Conservation (phyloP, 1,140 invertebrate species). For the Nomia melanderi region DNA sequence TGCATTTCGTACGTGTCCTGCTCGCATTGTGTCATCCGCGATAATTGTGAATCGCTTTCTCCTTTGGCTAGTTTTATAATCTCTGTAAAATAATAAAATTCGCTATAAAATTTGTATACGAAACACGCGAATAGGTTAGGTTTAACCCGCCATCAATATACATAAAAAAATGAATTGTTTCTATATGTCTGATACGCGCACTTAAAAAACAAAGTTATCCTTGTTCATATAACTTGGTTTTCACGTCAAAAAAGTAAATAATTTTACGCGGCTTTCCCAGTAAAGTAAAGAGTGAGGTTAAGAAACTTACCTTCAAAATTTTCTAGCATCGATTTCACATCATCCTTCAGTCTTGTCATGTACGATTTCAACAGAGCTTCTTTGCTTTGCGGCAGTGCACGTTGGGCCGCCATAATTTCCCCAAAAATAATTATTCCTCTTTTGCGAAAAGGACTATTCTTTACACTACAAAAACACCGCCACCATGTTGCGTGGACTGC, state of each 20-base stretch:
- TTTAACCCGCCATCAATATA: background rate
- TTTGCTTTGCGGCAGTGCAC: slow-evolving; percentile 93
- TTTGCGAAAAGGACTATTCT: too few relatives aligned
- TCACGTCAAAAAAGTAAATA: background rate
- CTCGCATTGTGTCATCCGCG: slow-evolving; percentile 94
- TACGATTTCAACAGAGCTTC: slow-evolving; percentile 97
- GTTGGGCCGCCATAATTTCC: slow-evolving; percentile 79
- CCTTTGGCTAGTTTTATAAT: slow-evolving; percentile 96
- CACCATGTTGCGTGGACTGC: background rate
- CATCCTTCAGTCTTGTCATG: slow-evolving; percentile 95
- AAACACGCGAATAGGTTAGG: slow-evolving; percentile 18
- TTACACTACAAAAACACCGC: background rate
- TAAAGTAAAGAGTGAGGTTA: slow-evolving; percentile 82
- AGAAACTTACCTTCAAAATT: slow-evolving; percentile 93
- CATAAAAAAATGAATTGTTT: background rate
- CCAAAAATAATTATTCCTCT: background rate
- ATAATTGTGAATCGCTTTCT: slow-evolving; percentile 94
- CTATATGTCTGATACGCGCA: background rate
- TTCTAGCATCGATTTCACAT: slow-evolving; percentile 97
- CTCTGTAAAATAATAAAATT: slow-evolving; percentile 82
- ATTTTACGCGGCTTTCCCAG: background rate
- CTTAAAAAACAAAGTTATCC: background rate
- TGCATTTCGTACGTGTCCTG: slow-evolving; percentile 98
- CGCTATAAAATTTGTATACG: too few relatives aligned
- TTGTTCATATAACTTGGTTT: fast-evolving